Conservation (phyloP, 2,113 vertebrate species). For the Actinemys pallida region DNA sequence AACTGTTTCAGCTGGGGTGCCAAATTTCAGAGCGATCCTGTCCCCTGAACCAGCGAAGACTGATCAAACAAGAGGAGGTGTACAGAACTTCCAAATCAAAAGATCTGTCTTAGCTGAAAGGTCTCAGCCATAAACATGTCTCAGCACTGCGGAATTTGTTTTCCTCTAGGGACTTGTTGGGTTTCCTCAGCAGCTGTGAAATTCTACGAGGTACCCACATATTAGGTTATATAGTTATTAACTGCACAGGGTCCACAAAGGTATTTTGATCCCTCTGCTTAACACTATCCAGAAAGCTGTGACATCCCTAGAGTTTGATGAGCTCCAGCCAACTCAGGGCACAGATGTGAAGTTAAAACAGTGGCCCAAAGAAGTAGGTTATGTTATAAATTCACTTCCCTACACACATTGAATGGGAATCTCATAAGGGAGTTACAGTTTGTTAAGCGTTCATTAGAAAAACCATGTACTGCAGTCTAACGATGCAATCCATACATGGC, state of each 20-base stretch:
- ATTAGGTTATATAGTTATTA: neutral
- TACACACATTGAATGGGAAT: neutral
- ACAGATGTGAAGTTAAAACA: neutral
- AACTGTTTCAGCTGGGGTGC: neutral
- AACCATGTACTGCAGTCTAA: neutral
- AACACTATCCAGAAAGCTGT: neutral
- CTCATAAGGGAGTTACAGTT: neutral
- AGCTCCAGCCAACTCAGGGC: neutral
- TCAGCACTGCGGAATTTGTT: neutral
- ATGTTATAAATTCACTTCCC: neutral
- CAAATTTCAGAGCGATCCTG: neutral
- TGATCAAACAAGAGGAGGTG: neutral
- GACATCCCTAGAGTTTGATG: neutral
- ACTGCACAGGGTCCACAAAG: neutral
- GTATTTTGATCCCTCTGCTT: neutral
- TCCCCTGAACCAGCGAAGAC: neutral
- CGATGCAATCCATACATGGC: neutral
- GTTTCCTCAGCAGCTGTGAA: neutral
- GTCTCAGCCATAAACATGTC: neutral
- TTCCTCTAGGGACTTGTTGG: neutral
- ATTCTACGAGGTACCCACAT: neutral
- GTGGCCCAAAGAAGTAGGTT: neutral
- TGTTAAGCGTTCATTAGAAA: neutral
- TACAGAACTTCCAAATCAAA: neutral
- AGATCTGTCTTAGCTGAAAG: neutral